These are phyloP conservation scores for Drosophila punjabiensis DNA, from an alignment of 1,140 invertebrate species.

Conservation along the genomic window DNA sequence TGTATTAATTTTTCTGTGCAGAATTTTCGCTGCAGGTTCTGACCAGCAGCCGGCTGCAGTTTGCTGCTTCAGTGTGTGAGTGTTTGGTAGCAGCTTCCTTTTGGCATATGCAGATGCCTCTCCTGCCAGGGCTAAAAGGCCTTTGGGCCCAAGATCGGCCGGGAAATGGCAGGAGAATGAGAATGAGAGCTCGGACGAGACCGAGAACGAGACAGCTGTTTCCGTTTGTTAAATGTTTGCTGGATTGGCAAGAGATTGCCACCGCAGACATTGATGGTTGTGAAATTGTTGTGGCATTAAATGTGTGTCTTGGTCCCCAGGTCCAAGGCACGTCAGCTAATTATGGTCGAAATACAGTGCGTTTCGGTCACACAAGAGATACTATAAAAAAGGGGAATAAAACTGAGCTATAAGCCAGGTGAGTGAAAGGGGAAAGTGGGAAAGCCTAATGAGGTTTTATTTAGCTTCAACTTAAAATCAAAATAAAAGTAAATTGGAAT, in stretches of 20 bases:
- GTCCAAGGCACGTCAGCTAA: conserved; percentile 50
- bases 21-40: conserved; percentile 29
- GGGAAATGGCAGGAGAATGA: conserved; percentile 8
- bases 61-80: conserved; percentile 28
- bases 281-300: conserved; percentile 70
- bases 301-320: conserved; percentile 44
- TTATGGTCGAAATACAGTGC: conserved; percentile 52
- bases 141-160: conserved; percentile 33
- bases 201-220: conserved; percentile 77
- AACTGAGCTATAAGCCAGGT: not conserved
- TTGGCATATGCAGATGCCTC: conserved; percentile 62
- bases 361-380: conserved; percentile 12
- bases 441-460: not conserved
- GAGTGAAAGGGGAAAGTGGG: not conserved
- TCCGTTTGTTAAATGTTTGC: conserved; percentile 83
- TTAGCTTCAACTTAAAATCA: not conserved
- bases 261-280: conserved; percentile 72
- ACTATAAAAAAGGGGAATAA: not conserved
- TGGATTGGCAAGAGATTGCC: conserved; percentile 78
- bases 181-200: conserved; percentile 16
- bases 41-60: conserved; percentile 67
- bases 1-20: not conserved
- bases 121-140: conserved; percentile 44
- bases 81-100: conserved; percentile 83
- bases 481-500: not conserved